phyloP scores from a whole-genome alignment of 2,797 vertebrate genomes.

The Galagoides demidoff region DNA sequence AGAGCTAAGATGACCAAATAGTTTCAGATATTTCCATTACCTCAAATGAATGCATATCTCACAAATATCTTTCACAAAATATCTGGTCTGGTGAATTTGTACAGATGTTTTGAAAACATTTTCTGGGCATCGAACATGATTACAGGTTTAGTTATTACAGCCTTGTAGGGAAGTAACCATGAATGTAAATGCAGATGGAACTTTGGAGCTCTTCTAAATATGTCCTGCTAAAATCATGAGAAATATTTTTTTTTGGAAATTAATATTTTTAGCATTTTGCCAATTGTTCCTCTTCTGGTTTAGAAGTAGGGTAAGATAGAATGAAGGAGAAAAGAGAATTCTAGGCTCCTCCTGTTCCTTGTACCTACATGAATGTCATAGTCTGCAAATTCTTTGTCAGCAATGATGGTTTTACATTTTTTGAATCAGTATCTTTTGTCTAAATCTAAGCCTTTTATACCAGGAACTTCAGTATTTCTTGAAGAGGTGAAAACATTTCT shows the following conservation, averaged over 20 bases:
- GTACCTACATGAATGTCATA: neutral
- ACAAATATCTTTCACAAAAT: constrained; percentile 46
- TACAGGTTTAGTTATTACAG: neutral
- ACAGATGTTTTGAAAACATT: constrained; percentile 58
- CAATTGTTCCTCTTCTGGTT: neutral
- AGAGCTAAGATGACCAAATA: constrained; percentile 28
- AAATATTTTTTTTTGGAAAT: neutral
- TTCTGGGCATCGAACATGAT: constrained; percentile 8
- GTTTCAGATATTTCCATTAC: constrained; percentile 52
- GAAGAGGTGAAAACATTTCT: neutral
- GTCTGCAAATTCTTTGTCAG: neutral
- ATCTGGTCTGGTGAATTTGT: constrained; percentile 30
- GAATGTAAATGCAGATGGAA: neutral
- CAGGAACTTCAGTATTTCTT: neutral
- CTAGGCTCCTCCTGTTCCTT: neutral
- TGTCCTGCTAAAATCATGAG: neutral
- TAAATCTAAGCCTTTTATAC: neutral
- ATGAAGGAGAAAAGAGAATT: neutral
- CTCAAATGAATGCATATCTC: constrained; percentile 4
- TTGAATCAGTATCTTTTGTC: neutral
- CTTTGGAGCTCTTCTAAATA: neutral
- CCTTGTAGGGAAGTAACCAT: rapidly evolving
- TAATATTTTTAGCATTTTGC: neutral
- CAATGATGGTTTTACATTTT: neutral
- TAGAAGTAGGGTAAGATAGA: neutral